phyloP scores from a whole-genome alignment of 2,888 invertebrate genomes.

The Leptopterna dolabrata region DNA sequence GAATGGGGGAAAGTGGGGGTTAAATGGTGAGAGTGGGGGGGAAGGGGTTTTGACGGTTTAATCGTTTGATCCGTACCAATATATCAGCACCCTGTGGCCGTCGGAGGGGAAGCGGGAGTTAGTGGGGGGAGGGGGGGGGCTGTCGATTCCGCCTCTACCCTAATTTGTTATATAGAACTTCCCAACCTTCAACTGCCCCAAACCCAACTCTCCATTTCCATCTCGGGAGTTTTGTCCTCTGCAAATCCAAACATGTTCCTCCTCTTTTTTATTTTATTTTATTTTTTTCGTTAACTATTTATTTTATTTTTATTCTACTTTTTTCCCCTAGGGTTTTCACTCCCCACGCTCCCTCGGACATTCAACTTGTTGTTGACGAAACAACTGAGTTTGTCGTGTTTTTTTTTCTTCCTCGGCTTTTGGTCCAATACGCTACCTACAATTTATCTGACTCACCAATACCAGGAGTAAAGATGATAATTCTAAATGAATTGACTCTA shows the following conservation, averaged over 20 bases:
- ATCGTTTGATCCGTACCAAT: constrained; percentile 53
- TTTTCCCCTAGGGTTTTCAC: no score
- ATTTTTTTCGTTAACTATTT: neutral
- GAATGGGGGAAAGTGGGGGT: no score
- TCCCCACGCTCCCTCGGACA: no score
- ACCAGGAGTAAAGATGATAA: no score
- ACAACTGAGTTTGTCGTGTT: neutral
- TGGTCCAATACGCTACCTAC: no score
- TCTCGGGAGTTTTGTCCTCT: constrained; percentile 21
- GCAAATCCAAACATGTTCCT: constrained; percentile 28
- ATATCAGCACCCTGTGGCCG: constrained; percentile 31
- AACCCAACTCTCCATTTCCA: constrained; percentile 12
- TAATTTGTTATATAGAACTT: constrained; percentile 55
- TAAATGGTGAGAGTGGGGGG: no score
- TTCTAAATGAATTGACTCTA: no score
- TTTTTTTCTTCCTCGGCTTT: no score
- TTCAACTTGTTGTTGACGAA: no score
- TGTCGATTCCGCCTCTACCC: constrained; percentile 36
- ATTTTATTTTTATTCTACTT: neutral
- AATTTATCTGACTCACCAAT: no score
- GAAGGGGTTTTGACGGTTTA: constrained; percentile 48
- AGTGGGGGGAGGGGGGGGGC: neutral
- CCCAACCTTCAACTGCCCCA: neutral
- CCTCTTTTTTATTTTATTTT: neutral
- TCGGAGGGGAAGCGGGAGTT: neutral